These are phyloP conservation scores for Lathronympha strigana DNA, from an alignment of 2,888 invertebrate species.

Conservation along the genomic window DNA sequence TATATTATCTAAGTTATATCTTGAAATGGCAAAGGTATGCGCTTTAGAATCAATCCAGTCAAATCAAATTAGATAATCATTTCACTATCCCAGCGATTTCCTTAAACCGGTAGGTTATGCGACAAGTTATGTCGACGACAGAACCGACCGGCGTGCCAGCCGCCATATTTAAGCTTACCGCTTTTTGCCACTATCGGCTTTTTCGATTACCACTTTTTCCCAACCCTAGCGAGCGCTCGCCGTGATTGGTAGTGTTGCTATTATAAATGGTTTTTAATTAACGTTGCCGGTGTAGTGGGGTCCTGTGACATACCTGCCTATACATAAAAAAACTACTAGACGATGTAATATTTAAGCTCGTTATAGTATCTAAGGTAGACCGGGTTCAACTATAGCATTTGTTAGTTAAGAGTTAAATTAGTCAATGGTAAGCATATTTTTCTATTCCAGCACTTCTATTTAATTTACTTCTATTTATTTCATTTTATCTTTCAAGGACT, in stretches of 20 bases:
- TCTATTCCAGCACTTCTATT: no score
- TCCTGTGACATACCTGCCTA: background rate
- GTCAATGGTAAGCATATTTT: no score
- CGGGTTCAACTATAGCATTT: no score
- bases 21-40: conserved; percentile 1
- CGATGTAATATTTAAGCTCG: background rate
- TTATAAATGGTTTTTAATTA: conserved; percentile 40
- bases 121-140: conserved; percentile 35
- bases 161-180: conserved; percentile 36
- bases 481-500: no score
- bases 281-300: conserved; percentile 25
- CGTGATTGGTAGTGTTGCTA: conserved; percentile 40
- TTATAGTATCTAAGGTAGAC: background rate
- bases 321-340: background rate
- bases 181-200: conserved; percentile 30
- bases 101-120: conserved; percentile 35
- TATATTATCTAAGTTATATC: background rate
- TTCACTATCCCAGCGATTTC: conserved; percentile 26
- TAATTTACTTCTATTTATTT: no score
- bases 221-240: conserved; percentile 22
- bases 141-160: conserved; percentile 30
- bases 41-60: conserved; percentile 21
- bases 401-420: no score
- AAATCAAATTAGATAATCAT: conserved; percentile 35
- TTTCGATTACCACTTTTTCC: conserved; percentile 32